Base-by-base conservation (phyloP, 1,140 invertebrate species). In the Saccostrea cuccullata region DNA sequence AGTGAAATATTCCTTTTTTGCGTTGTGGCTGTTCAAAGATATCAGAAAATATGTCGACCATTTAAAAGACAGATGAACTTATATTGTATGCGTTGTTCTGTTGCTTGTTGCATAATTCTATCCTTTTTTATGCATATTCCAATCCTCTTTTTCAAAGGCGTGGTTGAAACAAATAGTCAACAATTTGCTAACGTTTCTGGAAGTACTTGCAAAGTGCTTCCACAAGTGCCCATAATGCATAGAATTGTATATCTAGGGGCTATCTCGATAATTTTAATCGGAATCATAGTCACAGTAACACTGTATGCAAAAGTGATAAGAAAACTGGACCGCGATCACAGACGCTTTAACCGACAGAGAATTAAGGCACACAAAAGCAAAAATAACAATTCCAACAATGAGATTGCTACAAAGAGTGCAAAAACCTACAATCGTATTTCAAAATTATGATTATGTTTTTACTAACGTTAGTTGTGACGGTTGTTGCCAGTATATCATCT, bases 31-130 rank as follows among this genome's bases (percentile, higher is more conserved):
- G 20, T 87, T 13, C 85, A 89, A 58, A 84, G 88, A 82, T 89
- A 87, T 70, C 82, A 87, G 30, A 89, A 89, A 47, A 86, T 89
- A 11, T 89, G 88, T 84, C 77, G 82, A 47, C 86, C 88, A 26
- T 89, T 89, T 60, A 60, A 82, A 58, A 26, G 36, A 2, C 87
- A 88, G 12, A 88, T 88, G 87, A 77, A 58, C 5, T 12, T 88
- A 30, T 73, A 13, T 30, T 88, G 82, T 64, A 85, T 84, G 73
- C 70, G 70, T 11, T 30, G 15, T 30, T 26, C 30, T 77, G 70
- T 77, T 30, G 70, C 26, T 15, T 17, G 15, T 64, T 64, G 58
- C 15, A 20, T 64, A 17, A 20, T 64, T 17, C 1, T 47, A 47
- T 64, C n/a, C 5, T 17, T 17, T 8, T 64, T 60, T 6, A 64